Evolutionary conservation across 2,113 vertebrate species (phyloP).

Genomic region (Gobio gobio): DNA sequence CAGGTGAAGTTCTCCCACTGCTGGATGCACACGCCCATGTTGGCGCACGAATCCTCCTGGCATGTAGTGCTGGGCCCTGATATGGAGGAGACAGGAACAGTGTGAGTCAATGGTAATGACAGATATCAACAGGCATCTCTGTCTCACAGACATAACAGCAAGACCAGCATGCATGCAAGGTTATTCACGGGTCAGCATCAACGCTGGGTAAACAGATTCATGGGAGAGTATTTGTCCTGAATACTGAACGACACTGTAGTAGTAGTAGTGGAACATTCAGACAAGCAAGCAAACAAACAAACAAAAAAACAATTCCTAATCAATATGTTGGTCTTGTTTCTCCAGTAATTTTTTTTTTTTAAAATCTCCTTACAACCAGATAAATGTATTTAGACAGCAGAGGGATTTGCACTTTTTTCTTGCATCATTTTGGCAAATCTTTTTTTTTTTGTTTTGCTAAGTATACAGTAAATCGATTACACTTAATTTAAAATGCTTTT

Average conservation of each 20-base stretch:
- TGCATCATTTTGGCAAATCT: too few species aligned
- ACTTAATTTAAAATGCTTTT: too few species aligned
- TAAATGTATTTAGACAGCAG: too few species aligned
- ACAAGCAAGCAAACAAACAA: neutral
- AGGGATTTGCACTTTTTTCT: too few species aligned
- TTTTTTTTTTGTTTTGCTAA: too few species aligned
- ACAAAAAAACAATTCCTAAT: neutral
- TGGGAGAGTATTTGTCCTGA: neutral
- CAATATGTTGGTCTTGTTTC: constrained; percentile 3
- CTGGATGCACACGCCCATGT: constrained; percentile 96
- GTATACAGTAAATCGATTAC: too few species aligned
- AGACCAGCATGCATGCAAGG: constrained; percentile 36
- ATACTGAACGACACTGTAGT: neutral
- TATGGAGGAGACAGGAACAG: neutral
- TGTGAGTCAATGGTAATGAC: neutral
- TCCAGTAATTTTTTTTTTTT: too few species aligned
- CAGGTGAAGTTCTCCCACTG: constrained; percentile 98
- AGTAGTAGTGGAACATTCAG: constrained; percentile 35
- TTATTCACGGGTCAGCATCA: neutral
- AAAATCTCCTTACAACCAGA: neutral
- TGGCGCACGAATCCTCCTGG: constrained; percentile 96
- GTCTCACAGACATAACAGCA: neutral
- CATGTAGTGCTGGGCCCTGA: constrained; percentile 94
- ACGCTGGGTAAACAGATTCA: neutral
- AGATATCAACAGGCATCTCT: neutral